These are phyloP conservation scores for Lepetodrilus schrolli DNA, from an alignment of 2,888 invertebrate species.

Conservation along the genomic window DNA sequence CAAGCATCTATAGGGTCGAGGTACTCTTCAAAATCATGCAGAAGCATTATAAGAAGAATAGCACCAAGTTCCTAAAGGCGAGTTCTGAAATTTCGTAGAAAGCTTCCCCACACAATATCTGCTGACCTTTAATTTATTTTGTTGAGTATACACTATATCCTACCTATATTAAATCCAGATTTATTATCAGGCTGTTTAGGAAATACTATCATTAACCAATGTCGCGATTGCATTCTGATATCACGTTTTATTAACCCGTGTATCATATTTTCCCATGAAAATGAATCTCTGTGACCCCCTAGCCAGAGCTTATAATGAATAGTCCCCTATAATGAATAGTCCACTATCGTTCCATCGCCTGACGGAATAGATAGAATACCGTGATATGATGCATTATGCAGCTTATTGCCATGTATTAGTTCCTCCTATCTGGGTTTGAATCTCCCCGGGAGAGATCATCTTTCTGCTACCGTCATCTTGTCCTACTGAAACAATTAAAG, in stretches of 20 bases:
- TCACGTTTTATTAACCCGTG: neutral
- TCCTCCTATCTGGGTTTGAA: neutral
- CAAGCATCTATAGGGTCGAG: too few relatives aligned
- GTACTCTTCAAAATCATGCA: too few relatives aligned
- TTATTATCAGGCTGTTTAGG: too few relatives aligned
- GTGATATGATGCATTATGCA: slow-evolving; percentile 10
- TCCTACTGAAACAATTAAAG: slow-evolving; percentile 3
- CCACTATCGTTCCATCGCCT: neutral
- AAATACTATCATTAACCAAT: neutral
- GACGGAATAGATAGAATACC: neutral
- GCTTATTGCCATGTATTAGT: slow-evolving; percentile 16
- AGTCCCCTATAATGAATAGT: slow-evolving; percentile 11
- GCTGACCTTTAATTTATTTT: too few relatives aligned
- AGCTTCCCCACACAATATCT: too few relatives aligned
- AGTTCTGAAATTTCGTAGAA: too few relatives aligned
- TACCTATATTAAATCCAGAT: too few relatives aligned
- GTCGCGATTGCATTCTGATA: neutral
- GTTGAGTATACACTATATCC: too few relatives aligned
- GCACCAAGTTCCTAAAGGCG: too few relatives aligned
- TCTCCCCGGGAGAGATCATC: slow-evolving; percentile 6
- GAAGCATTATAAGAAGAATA: too few relatives aligned
- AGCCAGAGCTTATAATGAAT: slow-evolving; percentile 3
- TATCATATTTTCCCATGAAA: slow-evolving; percentile 25
- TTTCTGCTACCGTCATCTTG: slow-evolving; percentile 13
- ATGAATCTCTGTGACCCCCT: neutral